phyloP scores from a whole-genome alignment of 2,888 invertebrate species.

The Macrophya annulata region DNA sequence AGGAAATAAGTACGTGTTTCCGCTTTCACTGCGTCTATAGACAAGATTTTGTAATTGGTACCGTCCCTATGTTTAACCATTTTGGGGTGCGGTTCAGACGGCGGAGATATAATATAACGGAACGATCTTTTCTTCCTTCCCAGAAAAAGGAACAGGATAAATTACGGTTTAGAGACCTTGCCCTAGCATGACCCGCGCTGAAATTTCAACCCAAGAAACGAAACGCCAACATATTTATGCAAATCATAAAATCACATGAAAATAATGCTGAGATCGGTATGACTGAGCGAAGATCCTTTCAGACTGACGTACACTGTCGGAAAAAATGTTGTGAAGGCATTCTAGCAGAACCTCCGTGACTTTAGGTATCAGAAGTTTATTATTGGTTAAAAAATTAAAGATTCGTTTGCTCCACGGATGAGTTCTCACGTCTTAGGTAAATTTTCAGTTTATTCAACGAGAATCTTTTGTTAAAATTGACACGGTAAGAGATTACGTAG shows the following conservation, averaged over 20 bases:
- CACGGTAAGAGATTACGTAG: slow-evolving; percentile 12
- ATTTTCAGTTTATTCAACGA: slow-evolving; percentile 8
- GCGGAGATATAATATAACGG: neutral
- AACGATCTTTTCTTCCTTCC: neutral
- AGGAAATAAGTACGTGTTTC: slow-evolving; percentile 48
- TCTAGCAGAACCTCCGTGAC: slow-evolving; percentile 24
- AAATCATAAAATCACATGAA: neutral
- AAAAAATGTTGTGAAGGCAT: neutral
- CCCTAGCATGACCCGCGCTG: neutral
- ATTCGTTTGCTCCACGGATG: slow-evolving; percentile 29
- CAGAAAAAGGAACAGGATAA: neutral
- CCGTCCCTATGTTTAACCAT: slow-evolving; percentile 9
- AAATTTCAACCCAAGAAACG: neutral
- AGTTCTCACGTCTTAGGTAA: slow-evolving; percentile 24
- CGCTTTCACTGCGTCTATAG: slow-evolving; percentile 15
- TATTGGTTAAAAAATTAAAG: slow-evolving; percentile 13
- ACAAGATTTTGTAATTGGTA: slow-evolving; percentile 45
- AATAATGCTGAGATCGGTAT: neutral
- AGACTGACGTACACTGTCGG: neutral
- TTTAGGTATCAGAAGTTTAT: neutral
- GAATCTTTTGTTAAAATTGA: neutral
- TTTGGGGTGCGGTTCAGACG: neutral
- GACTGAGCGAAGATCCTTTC: neutral
- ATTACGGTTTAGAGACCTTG: slow-evolving; percentile 5
- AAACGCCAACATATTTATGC: neutral